Evolutionary conservation across 2,888 invertebrate species (phyloP).

Genomic region (Latrodectus elegans): DNA sequence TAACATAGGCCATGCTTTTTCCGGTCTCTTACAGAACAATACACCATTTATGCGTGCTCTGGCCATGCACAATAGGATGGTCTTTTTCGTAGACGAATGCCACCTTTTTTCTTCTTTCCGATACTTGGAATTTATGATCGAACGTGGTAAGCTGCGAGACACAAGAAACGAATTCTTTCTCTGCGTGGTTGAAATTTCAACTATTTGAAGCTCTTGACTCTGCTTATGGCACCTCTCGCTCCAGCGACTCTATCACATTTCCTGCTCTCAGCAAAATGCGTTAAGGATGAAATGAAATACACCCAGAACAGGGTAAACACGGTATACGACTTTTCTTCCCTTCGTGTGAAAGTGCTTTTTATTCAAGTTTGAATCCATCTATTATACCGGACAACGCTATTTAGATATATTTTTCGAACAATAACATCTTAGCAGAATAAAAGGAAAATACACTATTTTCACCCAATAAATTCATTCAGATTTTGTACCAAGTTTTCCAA

Average conservation of each 20-base stretch:
- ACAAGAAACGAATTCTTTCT: background rate
- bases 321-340: too few relatives aligned
- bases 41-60: slow-evolving; percentile 30
- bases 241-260: background rate
- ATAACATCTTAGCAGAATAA: too few relatives aligned
- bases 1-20: slow-evolving; percentile 34
- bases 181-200: slow-evolving; percentile 5
- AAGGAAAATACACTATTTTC: too few relatives aligned
- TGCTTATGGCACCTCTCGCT: background rate
- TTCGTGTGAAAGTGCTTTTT: too few relatives aligned
- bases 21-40: slow-evolving; percentile 22
- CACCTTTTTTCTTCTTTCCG: background rate
- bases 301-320: too few relatives aligned
- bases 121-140: slow-evolving; percentile 11
- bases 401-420: too few relatives aligned
- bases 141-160: background rate
- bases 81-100: background rate
- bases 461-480: too few relatives aligned
- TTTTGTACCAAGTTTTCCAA: too few relatives aligned
- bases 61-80: slow-evolving; percentile 14
- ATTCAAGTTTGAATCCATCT: too few relatives aligned
- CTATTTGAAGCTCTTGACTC: background rate
- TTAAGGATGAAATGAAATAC: background rate
- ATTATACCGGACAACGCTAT: too few relatives aligned
- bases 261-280: background rate